These are phyloP conservation scores for Anhinga rufa DNA, from an alignment of 2,113 vertebrate species.

Conservation along the genomic window DNA sequence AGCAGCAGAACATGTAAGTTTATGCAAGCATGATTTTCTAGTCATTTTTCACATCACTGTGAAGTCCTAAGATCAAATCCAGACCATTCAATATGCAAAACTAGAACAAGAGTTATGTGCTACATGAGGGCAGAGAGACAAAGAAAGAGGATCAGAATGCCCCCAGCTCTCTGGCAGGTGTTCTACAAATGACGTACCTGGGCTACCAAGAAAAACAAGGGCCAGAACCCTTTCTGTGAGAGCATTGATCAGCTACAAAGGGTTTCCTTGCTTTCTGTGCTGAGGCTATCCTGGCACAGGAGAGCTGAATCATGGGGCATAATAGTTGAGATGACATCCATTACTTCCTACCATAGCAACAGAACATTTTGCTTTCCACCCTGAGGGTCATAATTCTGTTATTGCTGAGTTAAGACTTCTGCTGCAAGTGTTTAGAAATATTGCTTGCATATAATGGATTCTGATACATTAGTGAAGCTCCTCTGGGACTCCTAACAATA, in stretches of 20 bases:
- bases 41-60: not conserved
- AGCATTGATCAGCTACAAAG: not conserved
- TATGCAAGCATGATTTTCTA: not conserved
- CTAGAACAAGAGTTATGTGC: fast-evolving
- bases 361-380: not conserved
- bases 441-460: not conserved
- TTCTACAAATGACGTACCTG: fast-evolving
- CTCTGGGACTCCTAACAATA: not conserved
- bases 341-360: not conserved
- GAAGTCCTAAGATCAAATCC: not conserved
- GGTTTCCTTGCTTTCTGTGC: not conserved
- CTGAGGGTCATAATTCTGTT: not conserved
- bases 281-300: not conserved
- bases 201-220: not conserved
- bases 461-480: not conserved
- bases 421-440: constrained; percentile 2
- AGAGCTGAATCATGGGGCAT: fast-evolving
- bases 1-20: not conserved
- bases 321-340: not conserved
- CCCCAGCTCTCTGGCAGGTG: not conserved
- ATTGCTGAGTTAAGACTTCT: not conserved
- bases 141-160: not conserved
- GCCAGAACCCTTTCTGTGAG: not conserved
- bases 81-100: not conserved
- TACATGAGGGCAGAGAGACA: not conserved